Base-by-base conservation (phyloP, 2,888 invertebrate genomes). In the Fragum fragum region DNA sequence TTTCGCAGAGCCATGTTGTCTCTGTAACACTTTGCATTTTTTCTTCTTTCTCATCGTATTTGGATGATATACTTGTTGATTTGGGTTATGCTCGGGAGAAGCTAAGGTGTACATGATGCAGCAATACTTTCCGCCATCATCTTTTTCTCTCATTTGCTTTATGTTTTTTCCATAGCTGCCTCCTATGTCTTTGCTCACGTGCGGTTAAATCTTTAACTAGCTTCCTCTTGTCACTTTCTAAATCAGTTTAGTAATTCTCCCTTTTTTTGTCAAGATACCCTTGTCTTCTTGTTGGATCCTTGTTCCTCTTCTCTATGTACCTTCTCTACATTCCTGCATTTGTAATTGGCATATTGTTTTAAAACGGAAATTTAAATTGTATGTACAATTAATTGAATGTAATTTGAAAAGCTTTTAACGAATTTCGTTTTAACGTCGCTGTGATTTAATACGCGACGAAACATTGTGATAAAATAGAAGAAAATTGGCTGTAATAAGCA, bases 1-100 rank as follows among this genome's bases (percentile, higher is more conserved):
- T 29, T 28, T 28, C 36, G 36, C 36, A 29, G 14, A 29, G n/a
- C 23, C 26, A 26, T 18, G 18, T 29, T 63, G 14, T 63, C 32
- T 63, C 63, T 63, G 63, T 29, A 29, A 28, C 57, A 57, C 23
- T 57, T 57, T 3, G 57, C 57, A 2, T 6, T 63, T n/a, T 32
- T 23, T 36, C 16, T 63, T 14, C 14, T 63, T 63, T n/a, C 36
- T 63, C 26, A n/a, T 26, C 2, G 61, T 59, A 18, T 26, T 59
- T 21, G n/a, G 61, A 6, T 59, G 23, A 16, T 23, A 28, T 63
- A 9, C 63, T 2, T 63, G 1, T 28, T 14, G 18, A 32, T 47
- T 14, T 3, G 18, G 14, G 47, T 47, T 47, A 9, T 47, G 16
- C 47, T n/a, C 47, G n/a, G 47, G 47, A n/a, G 47, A 47, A 47